Evolutionary conservation across 2,888 invertebrate species (phyloP).

Genomic region (Euspilapteryx auroguttella): DNA sequence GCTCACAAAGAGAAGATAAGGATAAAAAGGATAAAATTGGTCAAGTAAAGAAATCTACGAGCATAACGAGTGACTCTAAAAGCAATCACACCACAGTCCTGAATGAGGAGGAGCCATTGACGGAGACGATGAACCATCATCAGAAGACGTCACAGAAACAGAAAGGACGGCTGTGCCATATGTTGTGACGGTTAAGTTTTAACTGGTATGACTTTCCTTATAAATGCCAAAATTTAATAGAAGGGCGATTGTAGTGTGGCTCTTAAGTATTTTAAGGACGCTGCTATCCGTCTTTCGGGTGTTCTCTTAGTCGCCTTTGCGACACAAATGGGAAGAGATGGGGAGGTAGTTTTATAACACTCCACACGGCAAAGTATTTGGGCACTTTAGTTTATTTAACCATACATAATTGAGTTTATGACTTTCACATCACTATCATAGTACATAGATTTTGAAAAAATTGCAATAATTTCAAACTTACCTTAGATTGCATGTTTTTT

Average conservation of each 20-base stretch:
- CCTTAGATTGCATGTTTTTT: not conserved
- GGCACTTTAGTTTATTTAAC: not conserved
- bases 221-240: not conserved
- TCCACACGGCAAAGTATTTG: not conserved
- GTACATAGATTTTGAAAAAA: too few relatives aligned
- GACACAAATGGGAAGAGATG: too few relatives aligned
- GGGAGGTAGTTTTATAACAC: not conserved
- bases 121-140: conserved; percentile 11
- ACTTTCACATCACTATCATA: too few relatives aligned
- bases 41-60: conserved; percentile 18
- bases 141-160: conserved; percentile 24
- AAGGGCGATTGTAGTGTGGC: too few relatives aligned
- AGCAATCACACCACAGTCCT: conserved; percentile 13
- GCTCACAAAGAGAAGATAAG: conserved; percentile 20
- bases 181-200: conserved; percentile 57
- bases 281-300: too few relatives aligned
- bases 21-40: conserved; percentile 19
- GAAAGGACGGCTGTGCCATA: conserved; percentile 42
- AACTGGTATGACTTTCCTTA: conserved; percentile 30
- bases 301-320: too few relatives aligned
- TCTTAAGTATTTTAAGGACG: too few relatives aligned
- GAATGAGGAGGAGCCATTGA: conserved; percentile 13
- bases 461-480: too few relatives aligned
- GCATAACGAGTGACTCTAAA: conserved; percentile 13
- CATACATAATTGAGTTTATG: not conserved